Percentiles rank a stretch among this genome's conserved stretches.
These are phyloP conservation scores for Drosophila glabriapex DNA, from an alignment of 2,888 invertebrate species.

Conservation along the genomic window DNA sequence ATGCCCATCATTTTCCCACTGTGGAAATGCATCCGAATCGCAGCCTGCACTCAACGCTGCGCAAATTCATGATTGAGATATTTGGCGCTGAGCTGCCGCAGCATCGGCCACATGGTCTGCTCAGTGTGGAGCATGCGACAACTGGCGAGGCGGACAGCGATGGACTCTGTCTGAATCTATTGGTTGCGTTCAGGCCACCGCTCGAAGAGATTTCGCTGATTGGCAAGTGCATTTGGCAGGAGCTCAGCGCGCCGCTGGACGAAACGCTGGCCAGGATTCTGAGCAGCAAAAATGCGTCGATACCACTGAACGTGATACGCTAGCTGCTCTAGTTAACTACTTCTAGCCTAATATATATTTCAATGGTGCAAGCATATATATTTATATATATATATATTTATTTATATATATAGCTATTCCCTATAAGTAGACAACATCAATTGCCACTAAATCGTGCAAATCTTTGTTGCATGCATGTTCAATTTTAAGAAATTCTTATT, in stretches of 20 bases:
- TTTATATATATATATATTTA: constrained; percentile 11
- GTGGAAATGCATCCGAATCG: constrained; percentile 94
- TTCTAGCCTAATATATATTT: constrained; percentile 27
- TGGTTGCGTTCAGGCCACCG: constrained; percentile 93
- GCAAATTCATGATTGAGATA: constrained; percentile 95
- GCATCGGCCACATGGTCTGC: constrained; percentile 91
- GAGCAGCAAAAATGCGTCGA: constrained; percentile 90
- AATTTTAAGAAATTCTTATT: constrained; percentile 2
- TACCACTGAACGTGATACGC: constrained; percentile 93
- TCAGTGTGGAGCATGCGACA: constrained; percentile 90
- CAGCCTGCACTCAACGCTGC: constrained; percentile 93
- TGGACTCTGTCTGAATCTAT: constrained; percentile 92
- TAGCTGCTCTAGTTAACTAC: constrained; percentile 45
- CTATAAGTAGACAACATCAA: constrained; percentile 26
- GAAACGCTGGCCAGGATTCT: constrained; percentile 88
- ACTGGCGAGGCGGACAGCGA: constrained; percentile 87
- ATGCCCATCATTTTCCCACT: constrained; percentile 92
- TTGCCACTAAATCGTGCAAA: constrained; percentile 23
- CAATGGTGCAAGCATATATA: constrained; percentile 57
- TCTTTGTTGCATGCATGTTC: constrained; percentile 11
- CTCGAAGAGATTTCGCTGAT: constrained; percentile 94
- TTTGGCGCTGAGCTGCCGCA: constrained; percentile 95
- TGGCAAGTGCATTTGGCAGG: constrained; percentile 96
- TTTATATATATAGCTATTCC: background rate
- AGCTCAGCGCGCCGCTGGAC: constrained; percentile 90